Evolutionary conservation across 2,888 invertebrate species (phyloP).

Genomic region (Tipula vernalis): DNA sequence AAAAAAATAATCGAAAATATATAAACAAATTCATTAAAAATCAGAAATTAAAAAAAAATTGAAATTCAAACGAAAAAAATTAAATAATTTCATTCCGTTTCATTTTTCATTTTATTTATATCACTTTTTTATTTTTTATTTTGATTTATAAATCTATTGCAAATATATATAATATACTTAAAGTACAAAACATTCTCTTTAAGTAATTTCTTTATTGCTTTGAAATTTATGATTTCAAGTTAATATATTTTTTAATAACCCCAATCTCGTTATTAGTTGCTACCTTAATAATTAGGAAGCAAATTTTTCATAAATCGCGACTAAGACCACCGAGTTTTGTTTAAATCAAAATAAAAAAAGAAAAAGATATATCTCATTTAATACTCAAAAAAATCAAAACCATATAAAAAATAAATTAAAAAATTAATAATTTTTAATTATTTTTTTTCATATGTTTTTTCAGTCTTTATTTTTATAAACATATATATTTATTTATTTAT

Average conservation of each 20-base stretch:
- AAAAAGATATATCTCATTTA: neutral
- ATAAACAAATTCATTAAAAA: neutral
- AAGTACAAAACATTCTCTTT: neutral
- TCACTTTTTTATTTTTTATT: neutral
- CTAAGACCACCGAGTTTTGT: neutral
- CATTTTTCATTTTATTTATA: neutral
- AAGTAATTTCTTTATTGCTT: neutral
- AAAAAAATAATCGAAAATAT: neutral
- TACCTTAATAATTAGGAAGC: neutral
- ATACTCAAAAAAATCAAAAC: neutral
- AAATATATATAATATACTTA: neutral
- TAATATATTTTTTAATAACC: neutral
- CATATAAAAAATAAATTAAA: neutral
- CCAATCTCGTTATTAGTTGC: neutral
- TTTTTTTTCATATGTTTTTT: constrained; percentile 4
- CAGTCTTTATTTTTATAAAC: neutral
- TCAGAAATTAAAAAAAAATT: neutral
- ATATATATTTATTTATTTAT: neutral
- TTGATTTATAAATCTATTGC: neutral
- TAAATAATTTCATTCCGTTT: neutral
- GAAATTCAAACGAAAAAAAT: neutral
- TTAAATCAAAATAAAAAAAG: neutral
- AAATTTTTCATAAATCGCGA: neutral
- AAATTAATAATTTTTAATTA: constrained; percentile 1
- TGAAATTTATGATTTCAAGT: neutral